A percentile compares a stretch with the other conserved stretches of the same genome.
These are phyloP conservation scores for Drosophila santomea DNA, from an alignment of 1,140 invertebrate genomes.

Conservation along the genomic window DNA sequence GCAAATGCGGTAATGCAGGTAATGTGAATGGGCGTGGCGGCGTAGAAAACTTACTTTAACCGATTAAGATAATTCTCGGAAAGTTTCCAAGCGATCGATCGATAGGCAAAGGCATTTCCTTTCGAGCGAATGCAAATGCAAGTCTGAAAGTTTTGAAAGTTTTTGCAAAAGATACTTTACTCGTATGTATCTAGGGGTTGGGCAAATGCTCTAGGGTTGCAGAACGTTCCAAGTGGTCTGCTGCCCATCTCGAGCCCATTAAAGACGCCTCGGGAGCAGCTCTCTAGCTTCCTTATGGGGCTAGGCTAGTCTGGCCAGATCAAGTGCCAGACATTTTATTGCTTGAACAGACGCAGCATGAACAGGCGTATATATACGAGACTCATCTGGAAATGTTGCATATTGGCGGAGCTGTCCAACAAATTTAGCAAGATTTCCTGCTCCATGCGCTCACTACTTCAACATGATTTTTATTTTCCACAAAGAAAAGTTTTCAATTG, in stretches of 20 bases:
- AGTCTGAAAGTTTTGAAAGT: constrained; percentile 18
- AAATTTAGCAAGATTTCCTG: constrained; percentile 48
- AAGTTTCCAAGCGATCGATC: constrained; percentile 25
- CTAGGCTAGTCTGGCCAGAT: constrained; percentile 29
- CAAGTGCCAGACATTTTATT: constrained; percentile 59
- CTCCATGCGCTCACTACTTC: constrained; percentile 14
- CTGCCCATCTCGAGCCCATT: constrained; percentile 42
- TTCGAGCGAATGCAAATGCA: not conserved
- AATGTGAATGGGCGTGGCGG: not conserved
- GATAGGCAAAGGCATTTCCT: constrained; percentile 24
- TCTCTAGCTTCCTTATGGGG: constrained; percentile 48
- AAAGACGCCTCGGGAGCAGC: constrained; percentile 51
- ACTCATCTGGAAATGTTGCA: constrained; percentile 39
- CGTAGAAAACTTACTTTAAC: constrained; percentile 23
- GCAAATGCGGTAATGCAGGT: constrained; percentile 40
- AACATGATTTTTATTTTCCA: constrained; percentile 5
- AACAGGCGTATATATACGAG: not conserved
- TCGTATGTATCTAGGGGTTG: not conserved
- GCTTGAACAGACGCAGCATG: constrained; percentile 45
- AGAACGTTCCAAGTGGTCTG: constrained; percentile 27
- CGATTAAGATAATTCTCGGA: constrained; percentile 44
- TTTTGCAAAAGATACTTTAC: not conserved
- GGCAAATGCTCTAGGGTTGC: not conserved
- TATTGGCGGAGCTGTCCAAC: constrained; percentile 41
- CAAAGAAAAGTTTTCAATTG: constrained; percentile 33